Evolutionary conservation across 2,113 vertebrate genomes (phyloP).

Genomic region (Semnornis frantzii): DNA sequence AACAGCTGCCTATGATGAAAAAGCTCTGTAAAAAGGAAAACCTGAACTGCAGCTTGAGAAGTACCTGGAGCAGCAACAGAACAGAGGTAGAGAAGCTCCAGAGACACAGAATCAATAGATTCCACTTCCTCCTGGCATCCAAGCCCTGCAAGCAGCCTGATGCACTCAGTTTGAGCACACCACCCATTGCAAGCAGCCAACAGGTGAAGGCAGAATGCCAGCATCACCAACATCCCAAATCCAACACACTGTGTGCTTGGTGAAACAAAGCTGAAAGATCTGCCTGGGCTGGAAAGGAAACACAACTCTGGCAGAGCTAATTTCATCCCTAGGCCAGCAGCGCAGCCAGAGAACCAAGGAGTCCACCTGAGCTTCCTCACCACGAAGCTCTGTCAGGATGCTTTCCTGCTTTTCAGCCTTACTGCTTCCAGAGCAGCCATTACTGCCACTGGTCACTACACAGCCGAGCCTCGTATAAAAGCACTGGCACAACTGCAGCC

Average conservation of each 20-base stretch:
- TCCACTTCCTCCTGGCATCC: neutral
- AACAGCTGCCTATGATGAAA: neutral
- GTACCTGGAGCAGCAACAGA: neutral
- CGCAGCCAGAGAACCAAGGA: neutral
- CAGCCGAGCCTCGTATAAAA: neutral
- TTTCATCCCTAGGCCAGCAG: neutral
- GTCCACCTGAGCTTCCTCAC: neutral
- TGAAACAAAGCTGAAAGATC: neutral
- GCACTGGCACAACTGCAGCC: neutral
- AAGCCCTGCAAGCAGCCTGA: neutral
- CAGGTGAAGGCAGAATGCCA: neutral
- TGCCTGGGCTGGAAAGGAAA: neutral
- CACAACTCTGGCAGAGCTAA: neutral
- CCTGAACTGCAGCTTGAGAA: neutral
- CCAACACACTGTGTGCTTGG: neutral
- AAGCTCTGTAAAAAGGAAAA: neutral
- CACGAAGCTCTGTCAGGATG: neutral
- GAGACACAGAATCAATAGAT: neutral
- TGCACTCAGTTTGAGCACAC: neutral
- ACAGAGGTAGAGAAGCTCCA: neutral
- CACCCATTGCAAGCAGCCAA: neutral
- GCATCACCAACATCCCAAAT: neutral
- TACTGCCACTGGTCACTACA: neutral
- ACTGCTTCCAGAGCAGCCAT: neutral
- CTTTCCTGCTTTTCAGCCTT: neutral